Evolutionary conservation across 2,113 vertebrate genomes (phyloP).

Genomic region (Eulacestoma nigropectus): DNA sequence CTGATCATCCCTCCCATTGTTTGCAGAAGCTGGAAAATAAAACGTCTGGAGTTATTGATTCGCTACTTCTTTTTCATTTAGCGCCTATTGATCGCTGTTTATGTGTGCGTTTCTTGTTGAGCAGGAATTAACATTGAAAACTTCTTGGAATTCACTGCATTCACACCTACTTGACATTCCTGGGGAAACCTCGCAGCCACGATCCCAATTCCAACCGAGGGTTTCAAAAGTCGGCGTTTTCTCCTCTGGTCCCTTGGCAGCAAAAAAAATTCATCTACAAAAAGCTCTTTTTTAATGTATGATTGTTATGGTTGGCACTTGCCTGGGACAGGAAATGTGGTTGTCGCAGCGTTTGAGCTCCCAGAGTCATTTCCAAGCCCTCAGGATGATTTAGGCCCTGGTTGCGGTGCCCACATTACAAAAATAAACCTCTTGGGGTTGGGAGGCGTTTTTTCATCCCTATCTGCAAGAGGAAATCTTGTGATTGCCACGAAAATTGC

Average conservation of each 20-base stretch:
- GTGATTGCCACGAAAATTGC: not conserved
- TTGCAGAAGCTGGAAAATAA: constrained; percentile 37
- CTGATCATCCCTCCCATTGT: constrained; percentile 18
- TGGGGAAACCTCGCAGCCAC: not conserved
- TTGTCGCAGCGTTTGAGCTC: not conserved
- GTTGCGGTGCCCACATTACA: not conserved
- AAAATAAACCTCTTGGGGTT: not conserved
- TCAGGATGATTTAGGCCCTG: not conserved
- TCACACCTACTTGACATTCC: not conserved
- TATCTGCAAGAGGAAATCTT: not conserved
- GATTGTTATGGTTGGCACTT: not conserved
- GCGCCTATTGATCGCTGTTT: constrained; percentile 10
- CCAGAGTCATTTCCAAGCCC: not conserved
- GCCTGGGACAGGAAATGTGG: not conserved
- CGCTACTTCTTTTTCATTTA: constrained; percentile 49
- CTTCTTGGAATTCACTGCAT: constrained; percentile 10
- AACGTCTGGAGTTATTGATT: constrained; percentile 25
- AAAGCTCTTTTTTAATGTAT: not conserved
- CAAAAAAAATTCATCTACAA: not conserved
- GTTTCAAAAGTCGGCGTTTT: not conserved
- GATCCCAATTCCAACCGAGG: too few relatives aligned
- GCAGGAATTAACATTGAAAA: constrained; percentile 51
- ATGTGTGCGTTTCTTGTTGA: not conserved
- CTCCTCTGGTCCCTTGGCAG: not conserved
- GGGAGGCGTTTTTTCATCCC: not conserved